Evolutionary conservation across 2,113 vertebrate species (phyloP), one percentile per base, ranked within the genome.

Genomic region (Choloepus hoffmanni): DNA sequence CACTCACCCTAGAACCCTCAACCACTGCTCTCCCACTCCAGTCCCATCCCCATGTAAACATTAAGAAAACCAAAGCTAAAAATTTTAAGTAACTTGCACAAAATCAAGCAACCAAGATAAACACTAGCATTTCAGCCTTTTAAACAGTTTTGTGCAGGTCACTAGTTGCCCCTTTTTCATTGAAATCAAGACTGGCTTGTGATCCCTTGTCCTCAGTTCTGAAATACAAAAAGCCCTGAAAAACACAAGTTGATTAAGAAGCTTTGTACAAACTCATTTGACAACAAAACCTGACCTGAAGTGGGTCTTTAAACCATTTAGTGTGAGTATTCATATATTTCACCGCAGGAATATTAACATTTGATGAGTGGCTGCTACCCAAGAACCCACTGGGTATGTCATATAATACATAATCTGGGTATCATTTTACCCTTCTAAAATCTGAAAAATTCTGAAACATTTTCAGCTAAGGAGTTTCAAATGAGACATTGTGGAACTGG

Each of bases 341-440:
- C 67, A 30, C 40, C 78, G 8, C 5, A 90, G 77, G 79, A 70
- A 68, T 94, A 65, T 76, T 83, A 65, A 84, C 72, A 62, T 92
- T 88, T 83, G 14, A 18, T 74, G n/a, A 74, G 28, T 90, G 48
- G 28, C 7, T 89, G 1, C 18, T 74, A 6, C 77, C n/a, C 63
- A 62, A 78, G 45, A 89, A 74, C 15, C 30, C 23, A 14, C 13
- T 68, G 26, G 40, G 19, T 86, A 15, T 94, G 8, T 92, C 72
- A 45, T 76, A 30, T 77, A 85, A 94, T 70, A 85, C 3, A 23
- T 48, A 92, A 40, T 53, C 14, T 67, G 18, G 43, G 79, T 72
- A 36, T 33, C n/a, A 85, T 92, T 93, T 90, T 48, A 73, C 26
- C 10, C 43, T 83, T 89, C 40, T 78, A 86, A 93, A 93, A 58